Percentiles rank a stretch among this genome's conserved stretches.
phyloP scores from a whole-genome alignment of 2,113 vertebrate species.

The Arizona elegans region DNA sequence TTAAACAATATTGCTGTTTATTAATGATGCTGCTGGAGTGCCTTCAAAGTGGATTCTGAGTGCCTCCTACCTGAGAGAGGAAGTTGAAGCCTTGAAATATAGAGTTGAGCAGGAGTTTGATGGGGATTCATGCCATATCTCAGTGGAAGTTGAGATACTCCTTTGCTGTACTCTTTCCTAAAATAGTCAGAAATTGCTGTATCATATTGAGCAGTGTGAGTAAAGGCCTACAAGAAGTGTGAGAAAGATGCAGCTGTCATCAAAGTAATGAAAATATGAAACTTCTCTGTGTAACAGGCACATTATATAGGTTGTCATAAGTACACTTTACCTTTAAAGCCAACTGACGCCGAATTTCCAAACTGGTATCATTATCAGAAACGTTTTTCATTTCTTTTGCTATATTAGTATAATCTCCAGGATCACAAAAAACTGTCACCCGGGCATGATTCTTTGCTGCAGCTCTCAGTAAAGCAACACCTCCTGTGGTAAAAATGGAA shows the following conservation, averaged over 20 bases:
- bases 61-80: slow-evolving; percentile 83
- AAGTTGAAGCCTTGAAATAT: slow-evolving; percentile 76
- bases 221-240: slow-evolving; percentile 80
- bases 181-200: slow-evolving; percentile 95
- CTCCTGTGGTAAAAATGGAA: slow-evolving; percentile 73
- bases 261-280: not conserved
- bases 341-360: slow-evolving; percentile 83
- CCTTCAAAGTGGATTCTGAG: accelerated
- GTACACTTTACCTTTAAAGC: slow-evolving; percentile 81
- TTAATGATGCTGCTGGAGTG: not conserved
- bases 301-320: not conserved
- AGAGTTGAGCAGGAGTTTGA: slow-evolving; percentile 91
- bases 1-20: not conserved
- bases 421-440: slow-evolving; percentile 91
- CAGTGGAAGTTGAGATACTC: slow-evolving; percentile 86
- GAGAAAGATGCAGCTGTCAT: accelerated
- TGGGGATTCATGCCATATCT: slow-evolving; percentile 98
- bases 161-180: slow-evolving; percentile 84
- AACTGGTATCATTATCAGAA: slow-evolving; percentile 73
- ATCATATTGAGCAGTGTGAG: slow-evolving; percentile 93
- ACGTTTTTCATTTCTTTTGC: slow-evolving; percentile 82
- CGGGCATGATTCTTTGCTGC: slow-evolving; percentile 95
- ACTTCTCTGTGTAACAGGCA: not conserved
- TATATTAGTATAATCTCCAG: slow-evolving; percentile 78
- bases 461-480: slow-evolving; percentile 89